Percentiles rank a stretch among this genome's conserved stretches.
Conservation (phyloP, 2,888 invertebrate species). For the Mimumesa dahlbomi region DNA sequence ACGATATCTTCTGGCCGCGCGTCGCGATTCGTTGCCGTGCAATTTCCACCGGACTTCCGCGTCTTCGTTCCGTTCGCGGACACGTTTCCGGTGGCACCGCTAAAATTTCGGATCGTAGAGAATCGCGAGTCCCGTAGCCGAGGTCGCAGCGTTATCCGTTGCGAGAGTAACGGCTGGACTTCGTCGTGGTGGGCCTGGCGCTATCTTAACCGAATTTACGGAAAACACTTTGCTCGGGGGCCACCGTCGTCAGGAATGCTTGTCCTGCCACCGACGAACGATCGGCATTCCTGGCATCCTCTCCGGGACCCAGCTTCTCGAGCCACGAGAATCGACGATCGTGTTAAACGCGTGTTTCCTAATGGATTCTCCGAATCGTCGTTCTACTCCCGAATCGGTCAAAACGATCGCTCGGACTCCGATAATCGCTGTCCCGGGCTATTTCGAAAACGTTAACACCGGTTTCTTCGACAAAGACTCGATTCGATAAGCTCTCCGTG, state of each 20-base stretch:
- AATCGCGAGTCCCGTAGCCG: no score
- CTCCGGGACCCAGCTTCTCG: conserved; percentile 1
- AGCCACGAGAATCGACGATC: conserved; percentile 53
- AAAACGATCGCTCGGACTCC: conserved; percentile 21
- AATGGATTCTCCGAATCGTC: conserved; percentile 69
- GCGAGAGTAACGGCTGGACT: conserved; percentile 44
- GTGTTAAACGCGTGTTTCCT: conserved; percentile 72
- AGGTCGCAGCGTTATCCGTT: conserved; percentile 25
- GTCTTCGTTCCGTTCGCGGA: background rate
- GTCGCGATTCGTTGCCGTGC: no score
- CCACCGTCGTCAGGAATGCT: conserved; percentile 69
- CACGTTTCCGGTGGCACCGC: background rate
- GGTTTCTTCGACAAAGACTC: no score
- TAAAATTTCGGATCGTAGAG: background rate
- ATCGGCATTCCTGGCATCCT: conserved; percentile 67
- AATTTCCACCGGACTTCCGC: no score
- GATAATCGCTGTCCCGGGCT: background rate
- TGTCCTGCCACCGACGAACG: conserved; percentile 71
- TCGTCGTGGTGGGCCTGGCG: conserved; percentile 64
- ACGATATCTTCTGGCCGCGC: background rate
- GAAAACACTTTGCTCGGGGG: conserved; percentile 68
- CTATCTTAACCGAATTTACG: conserved; percentile 75
- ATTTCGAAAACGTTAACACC: no score
- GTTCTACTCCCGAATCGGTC: conserved; percentile 53
- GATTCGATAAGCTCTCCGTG: no score